These are phyloP conservation scores for Himalopsyche japonica DNA, from an alignment of 2,888 invertebrate species.

Conservation along the genomic window DNA sequence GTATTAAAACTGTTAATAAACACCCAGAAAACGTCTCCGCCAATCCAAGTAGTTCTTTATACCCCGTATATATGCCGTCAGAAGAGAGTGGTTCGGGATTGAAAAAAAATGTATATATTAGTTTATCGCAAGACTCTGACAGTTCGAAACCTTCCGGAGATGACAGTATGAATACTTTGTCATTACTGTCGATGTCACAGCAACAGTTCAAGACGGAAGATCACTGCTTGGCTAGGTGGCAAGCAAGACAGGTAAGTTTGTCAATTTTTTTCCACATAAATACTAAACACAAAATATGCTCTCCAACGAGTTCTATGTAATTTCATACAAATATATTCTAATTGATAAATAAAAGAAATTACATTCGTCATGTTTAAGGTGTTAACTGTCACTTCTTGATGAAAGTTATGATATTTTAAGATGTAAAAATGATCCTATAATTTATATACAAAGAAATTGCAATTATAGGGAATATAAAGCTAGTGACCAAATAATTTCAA, in stretches of 20 bases:
- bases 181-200: background rate
- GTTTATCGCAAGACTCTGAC: background rate
- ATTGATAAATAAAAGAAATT: no score
- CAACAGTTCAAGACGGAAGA: constrained; percentile 45
- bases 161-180: background rate
- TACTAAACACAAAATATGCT: no score
- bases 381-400: no score
- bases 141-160: constrained; percentile 13
- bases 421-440: no score
- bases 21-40: background rate
- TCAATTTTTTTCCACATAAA: background rate
- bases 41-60: constrained; percentile 40
- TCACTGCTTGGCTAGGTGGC: constrained; percentile 62
- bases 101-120: constrained; percentile 42
- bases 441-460: no score
- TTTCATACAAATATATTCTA: no score
- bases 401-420: no score
- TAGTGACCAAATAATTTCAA: no score
- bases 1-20: background rate
- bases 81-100: constrained; percentile 42
- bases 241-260: constrained; percentile 62
- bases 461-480: no score
- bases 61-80: constrained; percentile 50
- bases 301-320: no score
- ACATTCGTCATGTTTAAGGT: no score